Percentiles rank a stretch among this genome's conserved stretches.
phyloP scores from a whole-genome alignment of 2,888 invertebrate genomes.

The Ormia ochracea region DNA sequence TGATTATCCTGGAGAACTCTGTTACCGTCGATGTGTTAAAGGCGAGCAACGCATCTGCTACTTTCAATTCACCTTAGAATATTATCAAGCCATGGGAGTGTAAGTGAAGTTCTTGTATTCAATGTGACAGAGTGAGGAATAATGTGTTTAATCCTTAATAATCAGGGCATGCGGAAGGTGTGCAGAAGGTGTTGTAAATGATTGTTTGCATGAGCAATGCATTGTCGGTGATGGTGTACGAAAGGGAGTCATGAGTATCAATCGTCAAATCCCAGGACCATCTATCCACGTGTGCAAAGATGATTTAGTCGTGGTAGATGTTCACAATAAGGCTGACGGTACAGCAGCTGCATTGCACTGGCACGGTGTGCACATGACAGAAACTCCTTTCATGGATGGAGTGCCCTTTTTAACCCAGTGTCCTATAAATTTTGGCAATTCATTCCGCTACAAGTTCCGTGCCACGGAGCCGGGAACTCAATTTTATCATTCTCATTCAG shows the following conservation, averaged over 20 bases:
- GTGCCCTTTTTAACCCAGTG: constrained; percentile 90
- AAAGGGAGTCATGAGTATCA: constrained; percentile 77
- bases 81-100: constrained; percentile 76
- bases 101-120: constrained; percentile 62
- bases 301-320: constrained; percentile 87
- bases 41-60: constrained; percentile 72
- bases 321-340: constrained; percentile 84
- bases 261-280: constrained; percentile 78
- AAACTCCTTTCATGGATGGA: constrained; percentile 89
- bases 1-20: constrained; percentile 67
- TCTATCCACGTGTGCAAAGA: constrained; percentile 84
- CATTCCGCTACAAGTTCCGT: constrained; percentile 83
- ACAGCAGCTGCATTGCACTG: constrained; percentile 90
- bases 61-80: constrained; percentile 76
- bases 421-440: constrained; percentile 84
- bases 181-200: constrained; percentile 70
- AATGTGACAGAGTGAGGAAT: neutral
- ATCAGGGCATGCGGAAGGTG: constrained; percentile 78
- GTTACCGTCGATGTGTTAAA: constrained; percentile 68
- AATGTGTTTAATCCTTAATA: neutral
- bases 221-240: constrained; percentile 78
- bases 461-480: constrained; percentile 86
- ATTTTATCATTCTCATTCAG: constrained; percentile 85
- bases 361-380: constrained; percentile 89
- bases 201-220: constrained; percentile 78